Percentiles rank a stretch among this genome's conserved stretches.
Conservation (phyloP, 1,140 invertebrate genomes). For the Bombus confusus region DNA sequence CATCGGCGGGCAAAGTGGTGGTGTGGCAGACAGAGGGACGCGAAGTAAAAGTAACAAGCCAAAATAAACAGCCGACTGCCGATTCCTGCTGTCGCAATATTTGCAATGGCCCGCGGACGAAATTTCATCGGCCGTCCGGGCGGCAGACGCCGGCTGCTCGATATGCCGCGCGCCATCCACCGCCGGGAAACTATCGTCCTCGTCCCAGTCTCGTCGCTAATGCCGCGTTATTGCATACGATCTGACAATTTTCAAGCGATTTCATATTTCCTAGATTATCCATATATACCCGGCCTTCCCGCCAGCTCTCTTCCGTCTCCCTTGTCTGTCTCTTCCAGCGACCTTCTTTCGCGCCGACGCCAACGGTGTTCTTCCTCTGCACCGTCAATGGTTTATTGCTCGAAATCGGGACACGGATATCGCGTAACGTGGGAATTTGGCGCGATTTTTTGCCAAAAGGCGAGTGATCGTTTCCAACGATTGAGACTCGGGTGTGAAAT, state of each 20-base stretch:
- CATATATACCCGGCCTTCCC: not conserved
- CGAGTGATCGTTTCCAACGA: too few relatives aligned
- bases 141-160: too few relatives aligned
- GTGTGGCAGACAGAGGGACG: conserved; percentile 17
- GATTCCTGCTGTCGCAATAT: conserved; percentile 57
- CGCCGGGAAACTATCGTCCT: conserved; percentile 13
- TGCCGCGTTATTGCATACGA: conserved; percentile 70
- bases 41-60: conserved; percentile 56
- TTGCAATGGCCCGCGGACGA: conserved; percentile 44
- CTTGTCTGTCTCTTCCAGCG: not conserved
- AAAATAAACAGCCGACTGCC: conserved; percentile 60
- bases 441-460: too few relatives aligned
- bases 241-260: conserved; percentile 69
- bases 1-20: conserved; percentile 11
- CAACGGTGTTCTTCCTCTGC: not conserved
- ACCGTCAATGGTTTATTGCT: not conserved
- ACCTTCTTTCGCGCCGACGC: not conserved
- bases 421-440: not conserved
- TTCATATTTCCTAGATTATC: conserved; percentile 66
- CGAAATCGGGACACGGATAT: not conserved
- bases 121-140: conserved; percentile 29
- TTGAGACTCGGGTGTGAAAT: too few relatives aligned
- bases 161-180: not conserved
- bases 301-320: too few relatives aligned
- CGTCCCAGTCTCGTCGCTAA: conserved; percentile 47